A percentile compares a stretch with the other conserved stretches of the same genome.
These are phyloP conservation scores for Anthopleura sola DNA, from an alignment of 64 coral and sea anemone genomes.

Conservation along the genomic window DNA sequence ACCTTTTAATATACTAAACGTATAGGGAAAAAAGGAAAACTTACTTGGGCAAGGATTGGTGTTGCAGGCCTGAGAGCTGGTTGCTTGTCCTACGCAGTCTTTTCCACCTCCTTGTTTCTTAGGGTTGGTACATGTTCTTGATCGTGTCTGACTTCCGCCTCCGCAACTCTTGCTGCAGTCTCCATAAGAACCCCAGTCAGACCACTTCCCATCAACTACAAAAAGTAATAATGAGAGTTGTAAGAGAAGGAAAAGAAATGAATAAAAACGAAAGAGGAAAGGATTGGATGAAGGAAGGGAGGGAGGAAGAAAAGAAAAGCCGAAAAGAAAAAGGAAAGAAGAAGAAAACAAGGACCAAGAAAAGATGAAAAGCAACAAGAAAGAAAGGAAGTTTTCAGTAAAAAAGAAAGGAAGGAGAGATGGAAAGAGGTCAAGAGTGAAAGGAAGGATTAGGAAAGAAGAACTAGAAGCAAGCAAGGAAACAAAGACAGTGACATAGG, in stretches of 20 bases:
- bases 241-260: not conserved
- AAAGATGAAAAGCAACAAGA: no score
- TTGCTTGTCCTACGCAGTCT: not conserved
- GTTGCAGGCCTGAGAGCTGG: not conserved
- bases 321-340: no score
- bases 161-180: slow-evolving; percentile 26
- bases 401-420: no score
- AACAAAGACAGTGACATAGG: no score
- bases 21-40: not conserved
- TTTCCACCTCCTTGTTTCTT: slow-evolving; percentile 30
- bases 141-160: slow-evolving; percentile 15
- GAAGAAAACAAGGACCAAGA: no score
- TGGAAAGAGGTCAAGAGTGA: no score
- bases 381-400: no score
- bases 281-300: not conserved
- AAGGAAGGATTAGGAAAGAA: no score
- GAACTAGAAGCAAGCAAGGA: no score
- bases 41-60: slow-evolving; percentile 8
- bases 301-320: not conserved
- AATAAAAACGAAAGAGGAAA: no score
- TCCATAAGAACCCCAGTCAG: slow-evolving; percentile 34
- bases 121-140: slow-evolving; percentile 40
- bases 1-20: no score
- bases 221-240: not conserved
- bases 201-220: slow-evolving; percentile 48